phyloP scores from a whole-genome alignment of 2,888 invertebrate species.

The Cremastinae sp. region DNA sequence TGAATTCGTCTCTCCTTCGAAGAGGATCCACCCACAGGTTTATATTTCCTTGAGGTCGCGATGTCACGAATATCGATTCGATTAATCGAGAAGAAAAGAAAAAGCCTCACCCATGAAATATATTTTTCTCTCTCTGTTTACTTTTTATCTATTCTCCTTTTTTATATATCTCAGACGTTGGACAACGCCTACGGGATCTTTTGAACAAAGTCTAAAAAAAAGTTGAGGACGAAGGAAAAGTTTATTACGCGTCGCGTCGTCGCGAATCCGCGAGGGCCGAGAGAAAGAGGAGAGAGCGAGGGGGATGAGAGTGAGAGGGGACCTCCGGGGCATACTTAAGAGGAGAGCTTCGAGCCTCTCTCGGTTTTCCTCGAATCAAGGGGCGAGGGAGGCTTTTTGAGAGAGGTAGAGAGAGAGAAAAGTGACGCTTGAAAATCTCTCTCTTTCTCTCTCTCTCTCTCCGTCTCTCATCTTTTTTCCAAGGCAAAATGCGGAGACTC shows the following conservation, averaged over 20 bases:
- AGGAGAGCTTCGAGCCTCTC: slow-evolving; percentile 28
- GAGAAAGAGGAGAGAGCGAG: slow-evolving; percentile 2
- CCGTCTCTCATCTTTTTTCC: slow-evolving; percentile 58
- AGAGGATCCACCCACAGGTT: slow-evolving; percentile 23
- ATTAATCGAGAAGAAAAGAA: slow-evolving; percentile 65
- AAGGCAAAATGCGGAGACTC: slow-evolving; percentile 62
- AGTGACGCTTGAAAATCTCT: slow-evolving; percentile 44
- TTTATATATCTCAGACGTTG: not conserved
- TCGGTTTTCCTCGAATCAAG: slow-evolving; percentile 37
- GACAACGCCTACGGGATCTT: slow-evolving; percentile 36
- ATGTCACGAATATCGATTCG: slow-evolving; percentile 63
- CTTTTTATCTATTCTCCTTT: slow-evolving; percentile 18
- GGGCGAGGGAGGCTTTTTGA: slow-evolving; percentile 49
- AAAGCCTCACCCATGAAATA: slow-evolving; percentile 43
- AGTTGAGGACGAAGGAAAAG: slow-evolving; percentile 54
- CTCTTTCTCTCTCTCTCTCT: too few relatives aligned
- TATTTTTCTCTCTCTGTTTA: slow-evolving; percentile 15
- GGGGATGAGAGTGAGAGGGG: slow-evolving; percentile 50
- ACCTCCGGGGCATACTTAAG: slow-evolving; percentile 54
- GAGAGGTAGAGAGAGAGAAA: slow-evolving; percentile 21
- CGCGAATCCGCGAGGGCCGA: slow-evolving; percentile 62
- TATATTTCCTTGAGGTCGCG: slow-evolving; percentile 42
- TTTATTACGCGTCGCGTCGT: slow-evolving; percentile 59
- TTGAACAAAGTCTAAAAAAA: slow-evolving; percentile 30
- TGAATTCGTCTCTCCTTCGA: slow-evolving; percentile 13